Percentiles rank a stretch among this genome's conserved stretches.
Conservation (phyloP, 1,140 invertebrate species). For the Lepidurus packardi region DNA sequence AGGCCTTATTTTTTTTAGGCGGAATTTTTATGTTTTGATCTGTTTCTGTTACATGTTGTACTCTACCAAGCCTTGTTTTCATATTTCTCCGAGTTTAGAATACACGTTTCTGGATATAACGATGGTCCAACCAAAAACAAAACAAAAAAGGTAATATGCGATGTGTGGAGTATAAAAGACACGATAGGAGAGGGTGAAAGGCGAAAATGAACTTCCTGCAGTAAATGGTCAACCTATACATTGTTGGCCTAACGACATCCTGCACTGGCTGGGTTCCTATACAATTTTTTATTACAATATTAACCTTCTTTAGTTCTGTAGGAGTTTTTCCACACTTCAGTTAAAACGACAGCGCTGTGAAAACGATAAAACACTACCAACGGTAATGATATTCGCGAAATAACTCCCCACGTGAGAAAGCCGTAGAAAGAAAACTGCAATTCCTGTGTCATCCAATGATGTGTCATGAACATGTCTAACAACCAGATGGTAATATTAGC, state of each 20-base stretch:
- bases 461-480: slow-evolving; percentile 62
- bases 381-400: slow-evolving; percentile 58
- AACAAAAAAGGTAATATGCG: too few species aligned
- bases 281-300: background rate
- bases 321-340: slow-evolving; percentile 62
- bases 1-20: background rate
- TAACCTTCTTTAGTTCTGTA: slow-evolving; percentile 46
- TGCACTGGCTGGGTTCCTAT: background rate
- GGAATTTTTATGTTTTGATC: background rate
- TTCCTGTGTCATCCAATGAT: slow-evolving; percentile 54
- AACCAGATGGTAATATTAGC: slow-evolving; percentile 63
- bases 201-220: background rate
- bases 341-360: slow-evolving; percentile 60
- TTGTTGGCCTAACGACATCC: slow-evolving; percentile 10
- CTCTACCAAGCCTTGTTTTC: background rate
- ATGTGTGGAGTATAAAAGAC: background rate
- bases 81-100: background rate
- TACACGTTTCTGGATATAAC: slow-evolving; percentile 11
- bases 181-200: background rate
- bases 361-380: slow-evolving; percentile 63
- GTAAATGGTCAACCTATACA: background rate
- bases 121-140: background rate
- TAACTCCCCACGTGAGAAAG: slow-evolving; percentile 59
- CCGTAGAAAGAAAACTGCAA: slow-evolving; percentile 58
- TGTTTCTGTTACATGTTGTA: background rate